Conservation (phyloP, 2,113 vertebrate species). For the Paraplagusia blochii region DNA sequence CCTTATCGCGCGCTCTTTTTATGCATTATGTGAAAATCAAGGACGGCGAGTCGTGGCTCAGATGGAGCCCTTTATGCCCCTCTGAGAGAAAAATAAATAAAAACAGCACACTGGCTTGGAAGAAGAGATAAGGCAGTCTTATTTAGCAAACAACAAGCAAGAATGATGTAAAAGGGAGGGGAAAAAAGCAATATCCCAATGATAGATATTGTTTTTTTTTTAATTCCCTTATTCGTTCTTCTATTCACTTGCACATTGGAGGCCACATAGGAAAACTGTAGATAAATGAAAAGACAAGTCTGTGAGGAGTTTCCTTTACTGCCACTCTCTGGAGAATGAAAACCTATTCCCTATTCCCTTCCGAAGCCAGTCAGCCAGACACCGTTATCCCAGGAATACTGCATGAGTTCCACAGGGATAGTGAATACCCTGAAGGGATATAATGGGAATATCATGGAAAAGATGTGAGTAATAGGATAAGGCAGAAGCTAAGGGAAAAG, state of each 20-base stretch:
- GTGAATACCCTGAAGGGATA: conserved; percentile 60
- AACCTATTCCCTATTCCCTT: conserved; percentile 47
- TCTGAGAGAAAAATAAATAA: conserved; percentile 10
- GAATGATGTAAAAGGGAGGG: conserved; percentile 1
- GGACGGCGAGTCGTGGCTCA: conserved; percentile 7
- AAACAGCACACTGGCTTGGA: conserved; percentile 20
- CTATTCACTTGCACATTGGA: conserved; percentile 26
- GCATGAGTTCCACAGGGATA: conserved; percentile 46
- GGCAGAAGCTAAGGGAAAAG: conserved; percentile 35
- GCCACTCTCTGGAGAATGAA: conserved; percentile 21
- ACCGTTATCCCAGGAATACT: conserved; percentile 57
- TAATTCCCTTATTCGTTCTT: conserved; percentile 8
- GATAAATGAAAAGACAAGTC: conserved; percentile 33
- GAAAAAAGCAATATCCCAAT: conserved; percentile 4
- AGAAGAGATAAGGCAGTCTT: conserved; percentile 11
- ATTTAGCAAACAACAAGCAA: conserved; percentile 20
- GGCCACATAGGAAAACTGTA: conserved; percentile 30
- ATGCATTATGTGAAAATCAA: conserved; percentile 1
- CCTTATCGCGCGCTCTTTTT: conserved; percentile 4
- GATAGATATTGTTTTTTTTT: neutral
- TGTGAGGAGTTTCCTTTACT: conserved; percentile 27
- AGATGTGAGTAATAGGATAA: conserved; percentile 59
- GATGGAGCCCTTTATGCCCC: conserved; percentile 2
- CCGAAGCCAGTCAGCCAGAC: conserved; percentile 43
- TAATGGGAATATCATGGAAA: conserved; percentile 63